phyloP scores from a whole-genome alignment of 30 jellyfish, hydroid and myxozoan genomes.

The Aurelia coerulea region DNA sequence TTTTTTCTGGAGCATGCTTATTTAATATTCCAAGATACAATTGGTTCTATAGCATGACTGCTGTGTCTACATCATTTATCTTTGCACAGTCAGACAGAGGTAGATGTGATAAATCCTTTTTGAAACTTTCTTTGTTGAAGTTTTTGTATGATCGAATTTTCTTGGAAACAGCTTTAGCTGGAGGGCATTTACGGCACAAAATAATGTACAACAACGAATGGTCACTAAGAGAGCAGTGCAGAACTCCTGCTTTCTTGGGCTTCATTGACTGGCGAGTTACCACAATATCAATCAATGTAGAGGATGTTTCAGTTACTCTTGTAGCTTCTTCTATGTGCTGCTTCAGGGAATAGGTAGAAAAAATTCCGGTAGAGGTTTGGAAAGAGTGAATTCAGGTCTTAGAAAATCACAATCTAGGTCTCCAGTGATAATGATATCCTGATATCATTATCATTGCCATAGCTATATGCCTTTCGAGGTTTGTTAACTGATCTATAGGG shows the following conservation, averaged over 20 bases:
- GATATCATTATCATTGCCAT: background rate
- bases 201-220: background rate
- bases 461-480: slow-evolving; percentile 9
- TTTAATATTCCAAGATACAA: slow-evolving; percentile 6
- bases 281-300: slow-evolving; percentile 13
- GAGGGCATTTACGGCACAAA: slow-evolving; percentile 14
- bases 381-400: background rate
- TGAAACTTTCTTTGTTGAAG: slow-evolving; percentile 8
- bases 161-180: slow-evolving; percentile 3
- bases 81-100: slow-evolving; percentile 7
- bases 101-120: background rate
- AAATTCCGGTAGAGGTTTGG: slow-evolving; percentile 12
- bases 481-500: slow-evolving; percentile 9
- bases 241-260: slow-evolving; percentile 24
- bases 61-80: background rate
- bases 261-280: slow-evolving; percentile 25
- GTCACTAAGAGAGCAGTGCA: slow-evolving; percentile 22
- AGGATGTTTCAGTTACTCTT: slow-evolving; percentile 22
- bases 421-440: background rate
- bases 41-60: slow-evolving; percentile 12
- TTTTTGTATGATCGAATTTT: slow-evolving; percentile 6
- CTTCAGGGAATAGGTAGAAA: background rate
- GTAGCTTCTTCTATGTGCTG: background rate
- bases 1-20: slow-evolving; percentile 6
- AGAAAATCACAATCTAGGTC: slow-evolving; percentile 8